phyloP scores from a whole-genome alignment of 2,888 invertebrate genomes.

The Neocrepidodera transversa region DNA sequence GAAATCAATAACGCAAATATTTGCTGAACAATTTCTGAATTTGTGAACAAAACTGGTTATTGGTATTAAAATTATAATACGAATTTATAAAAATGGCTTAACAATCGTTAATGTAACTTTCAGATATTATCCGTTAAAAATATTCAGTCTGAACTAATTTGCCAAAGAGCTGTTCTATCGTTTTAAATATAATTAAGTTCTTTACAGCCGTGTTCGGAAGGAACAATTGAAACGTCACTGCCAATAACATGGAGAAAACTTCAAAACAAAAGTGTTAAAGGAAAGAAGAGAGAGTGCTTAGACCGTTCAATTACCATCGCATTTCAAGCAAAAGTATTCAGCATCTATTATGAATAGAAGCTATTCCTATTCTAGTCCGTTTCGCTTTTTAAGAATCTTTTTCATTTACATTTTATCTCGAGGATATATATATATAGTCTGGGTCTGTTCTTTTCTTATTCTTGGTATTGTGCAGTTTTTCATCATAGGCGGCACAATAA shows the following conservation, averaged over 20 bases:
- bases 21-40: not conserved
- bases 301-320: slow-evolving; percentile 7
- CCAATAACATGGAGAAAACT: not conserved
- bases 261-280: slow-evolving; percentile 3
- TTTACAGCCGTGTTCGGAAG: too few relatives aligned
- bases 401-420: slow-evolving; percentile 5
- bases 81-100: too few relatives aligned
- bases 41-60: not conserved
- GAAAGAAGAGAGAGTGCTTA: not conserved
- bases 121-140: too few relatives aligned
- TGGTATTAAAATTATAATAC: too few relatives aligned
- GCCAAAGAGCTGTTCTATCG: too few relatives aligned
- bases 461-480: slow-evolving; percentile 6
- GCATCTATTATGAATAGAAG: slow-evolving; percentile 9
- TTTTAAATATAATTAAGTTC: too few relatives aligned
- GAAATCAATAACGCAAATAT: not conserved
- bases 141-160: too few relatives aligned
- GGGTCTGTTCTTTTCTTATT: not conserved
- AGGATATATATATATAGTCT: not conserved
- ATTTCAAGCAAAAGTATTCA: slow-evolving; percentile 4
- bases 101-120: too few relatives aligned
- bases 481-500: too few relatives aligned
- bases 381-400: not conserved
- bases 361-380: slow-evolving; percentile 1
- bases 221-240: not conserved